Base-by-base conservation (phyloP, 2,888 invertebrate genomes). In the Oegoconia quadripuncta region DNA sequence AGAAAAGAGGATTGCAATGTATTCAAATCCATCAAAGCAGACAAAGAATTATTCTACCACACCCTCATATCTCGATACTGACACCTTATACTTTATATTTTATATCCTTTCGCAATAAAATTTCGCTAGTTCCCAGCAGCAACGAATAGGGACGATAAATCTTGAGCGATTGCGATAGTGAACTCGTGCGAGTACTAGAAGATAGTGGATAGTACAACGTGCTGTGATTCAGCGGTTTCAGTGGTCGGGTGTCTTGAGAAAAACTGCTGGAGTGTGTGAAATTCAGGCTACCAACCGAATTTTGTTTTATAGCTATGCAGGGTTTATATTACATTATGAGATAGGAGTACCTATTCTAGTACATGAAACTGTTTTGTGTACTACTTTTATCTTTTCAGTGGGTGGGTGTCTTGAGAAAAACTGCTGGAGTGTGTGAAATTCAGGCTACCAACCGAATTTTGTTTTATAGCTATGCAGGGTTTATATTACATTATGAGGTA, bases 141-240 rank as follows among this genome's bases (percentile, higher is more conserved):
- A 54, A 59, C 57, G 48, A 59, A 55, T 53, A 51, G 34, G 29
- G n/a, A 18, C 52, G 42, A 58, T 62, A 64, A 62, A 63, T 63
- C 59, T 53, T 23, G 20, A 43, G 23, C 44, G 49, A 53, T 53
- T 51, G 43, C 37, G 47, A 52, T 53, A 51, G 41, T 43, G 43
- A 18, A 23, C 15, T 25, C 32, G 32, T 23, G 32, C 25, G 33
- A 23, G 25, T 25, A 23, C 33, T 15, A 34, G 15, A 3, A 15
- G 15, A 25, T 25, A 16, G n/a, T n/a, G n/a, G n/a, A 27, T 25
- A 25, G 23, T 25, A 25, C 33, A 25, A 25, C 13, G 12, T 17
- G 22, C 13, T 11, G 31, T 14, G 32, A 33, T 23, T 33, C 23
- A 23, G 32, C 32, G n/a, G 31, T 11, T 18, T 11, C 9, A 5